These are phyloP conservation scores for Cryptus armator DNA, from an alignment of 2,888 invertebrate species.

Conservation along the genomic window DNA sequence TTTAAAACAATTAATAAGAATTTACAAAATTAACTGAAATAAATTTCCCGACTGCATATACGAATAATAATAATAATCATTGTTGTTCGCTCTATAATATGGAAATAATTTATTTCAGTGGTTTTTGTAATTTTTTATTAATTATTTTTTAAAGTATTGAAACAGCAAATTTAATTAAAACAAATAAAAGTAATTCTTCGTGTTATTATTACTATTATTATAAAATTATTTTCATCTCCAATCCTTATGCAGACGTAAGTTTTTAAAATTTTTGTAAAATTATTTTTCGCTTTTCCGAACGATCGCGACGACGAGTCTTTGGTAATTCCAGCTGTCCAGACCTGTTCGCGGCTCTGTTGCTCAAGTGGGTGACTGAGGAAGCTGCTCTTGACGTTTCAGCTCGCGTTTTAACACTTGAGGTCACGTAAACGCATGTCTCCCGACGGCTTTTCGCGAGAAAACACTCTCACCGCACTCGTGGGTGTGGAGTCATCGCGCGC, in stretches of 20 bases:
- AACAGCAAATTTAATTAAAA: no score
- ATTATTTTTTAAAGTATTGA: no score
- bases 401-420: constrained; percentile 30
- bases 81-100: no score
- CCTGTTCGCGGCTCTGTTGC: constrained; percentile 48
- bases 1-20: no score
- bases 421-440: constrained; percentile 45
- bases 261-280: no score
- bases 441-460: constrained; percentile 64
- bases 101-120: neutral
- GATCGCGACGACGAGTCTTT: constrained; percentile 1
- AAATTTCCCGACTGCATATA: no score
- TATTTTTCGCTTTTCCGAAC: neutral
- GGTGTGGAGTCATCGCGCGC: constrained; percentile 57
- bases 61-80: no score
- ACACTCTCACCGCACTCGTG: constrained; percentile 43
- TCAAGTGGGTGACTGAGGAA: constrained; percentile 59
- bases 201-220: no score
- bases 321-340: constrained; percentile 33
- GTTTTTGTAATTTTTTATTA: neutral
- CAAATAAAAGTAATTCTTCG: no score
- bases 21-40: no score
- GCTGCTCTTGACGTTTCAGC: constrained; percentile 42
- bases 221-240: no score
- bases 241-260: no score